Conservation (phyloP, 2,797 vertebrate genomes). For the Cetoscarus ocellatus region DNA sequence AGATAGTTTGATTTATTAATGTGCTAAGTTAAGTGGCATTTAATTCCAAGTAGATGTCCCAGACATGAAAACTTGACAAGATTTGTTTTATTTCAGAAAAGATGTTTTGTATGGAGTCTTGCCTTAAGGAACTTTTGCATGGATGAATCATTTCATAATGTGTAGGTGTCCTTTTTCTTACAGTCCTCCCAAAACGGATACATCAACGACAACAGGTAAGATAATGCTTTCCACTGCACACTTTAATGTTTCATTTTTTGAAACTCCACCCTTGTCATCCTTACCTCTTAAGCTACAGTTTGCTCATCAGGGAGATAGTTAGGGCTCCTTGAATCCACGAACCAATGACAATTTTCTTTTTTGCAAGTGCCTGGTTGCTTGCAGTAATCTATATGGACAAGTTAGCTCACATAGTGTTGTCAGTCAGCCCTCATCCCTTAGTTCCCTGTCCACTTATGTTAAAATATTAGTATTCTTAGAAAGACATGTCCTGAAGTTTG, state of each 20-base stretch:
- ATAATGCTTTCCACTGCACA: slow-evolving; percentile 42
- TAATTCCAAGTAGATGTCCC: no score
- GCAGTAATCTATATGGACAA: slow-evolving; percentile 9
- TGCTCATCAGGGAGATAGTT: neutral
- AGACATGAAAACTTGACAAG: neutral
- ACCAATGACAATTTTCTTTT: neutral
- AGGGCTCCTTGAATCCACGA: neutral
- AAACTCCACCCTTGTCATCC: slow-evolving; percentile 2
- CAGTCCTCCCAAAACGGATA: slow-evolving; percentile 96
- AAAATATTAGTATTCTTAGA: slow-evolving; percentile 58
- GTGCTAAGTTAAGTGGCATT: no score
- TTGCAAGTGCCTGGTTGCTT: neutral
- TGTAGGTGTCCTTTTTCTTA: slow-evolving; percentile 85
- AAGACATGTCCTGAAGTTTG: slow-evolving; percentile 28
- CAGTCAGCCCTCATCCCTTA: slow-evolving; percentile 22
- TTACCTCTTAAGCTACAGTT: slow-evolving; percentile 8
- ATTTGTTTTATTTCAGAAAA: no score
- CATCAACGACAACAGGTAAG: slow-evolving; percentile 98
- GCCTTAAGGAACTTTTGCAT: neutral
- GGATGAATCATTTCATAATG: slow-evolving; percentile 81
- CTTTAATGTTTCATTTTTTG: slow-evolving; percentile 8
- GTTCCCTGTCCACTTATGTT: slow-evolving; percentile 33
- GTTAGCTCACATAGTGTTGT: slow-evolving; percentile 34
- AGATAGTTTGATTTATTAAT: no score
- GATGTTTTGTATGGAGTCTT: no score